A percentile compares a stretch with the other conserved stretches of the same genome.
Conservation (phyloP, 2,113 vertebrate species). For the Isurus oxyrinchus region DNA sequence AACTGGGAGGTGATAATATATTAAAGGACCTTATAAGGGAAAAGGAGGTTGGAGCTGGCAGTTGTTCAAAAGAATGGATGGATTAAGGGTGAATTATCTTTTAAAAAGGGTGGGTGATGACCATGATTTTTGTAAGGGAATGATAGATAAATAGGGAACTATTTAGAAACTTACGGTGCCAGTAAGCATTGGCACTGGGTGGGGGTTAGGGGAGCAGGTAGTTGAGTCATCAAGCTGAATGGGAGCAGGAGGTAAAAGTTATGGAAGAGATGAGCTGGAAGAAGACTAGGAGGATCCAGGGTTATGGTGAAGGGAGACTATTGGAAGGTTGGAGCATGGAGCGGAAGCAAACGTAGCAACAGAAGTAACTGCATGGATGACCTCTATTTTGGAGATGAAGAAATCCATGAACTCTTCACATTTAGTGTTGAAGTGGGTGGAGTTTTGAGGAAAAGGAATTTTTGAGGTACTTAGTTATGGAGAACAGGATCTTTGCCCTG, state of each 20-base stretch:
- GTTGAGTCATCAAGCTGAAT: neutral
- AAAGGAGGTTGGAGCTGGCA: neutral
- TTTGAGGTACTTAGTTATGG: neutral
- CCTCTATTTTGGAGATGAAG: neutral
- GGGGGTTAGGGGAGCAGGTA: neutral
- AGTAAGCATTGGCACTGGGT: neutral
- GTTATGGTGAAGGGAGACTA: constrained; percentile 44
- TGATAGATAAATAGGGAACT: neutral
- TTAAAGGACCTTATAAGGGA: neutral
- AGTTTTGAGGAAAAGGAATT: neutral
- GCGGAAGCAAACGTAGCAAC: neutral
- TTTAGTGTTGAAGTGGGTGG: neutral
- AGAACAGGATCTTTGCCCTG: neutral
- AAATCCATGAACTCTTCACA: neutral
- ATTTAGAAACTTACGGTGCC: neutral
- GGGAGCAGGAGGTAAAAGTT: neutral
- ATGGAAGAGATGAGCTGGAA: neutral
- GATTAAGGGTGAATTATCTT: neutral
- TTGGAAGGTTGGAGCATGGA: no score
- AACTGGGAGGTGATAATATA: neutral
- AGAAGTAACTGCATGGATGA: neutral
- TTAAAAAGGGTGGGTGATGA: neutral
- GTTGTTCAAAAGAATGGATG: neutral
- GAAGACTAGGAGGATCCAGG: neutral
- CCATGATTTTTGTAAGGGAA: neutral